Conservation (phyloP, 2,113 vertebrate species). For the Phodopus roborovskii region DNA sequence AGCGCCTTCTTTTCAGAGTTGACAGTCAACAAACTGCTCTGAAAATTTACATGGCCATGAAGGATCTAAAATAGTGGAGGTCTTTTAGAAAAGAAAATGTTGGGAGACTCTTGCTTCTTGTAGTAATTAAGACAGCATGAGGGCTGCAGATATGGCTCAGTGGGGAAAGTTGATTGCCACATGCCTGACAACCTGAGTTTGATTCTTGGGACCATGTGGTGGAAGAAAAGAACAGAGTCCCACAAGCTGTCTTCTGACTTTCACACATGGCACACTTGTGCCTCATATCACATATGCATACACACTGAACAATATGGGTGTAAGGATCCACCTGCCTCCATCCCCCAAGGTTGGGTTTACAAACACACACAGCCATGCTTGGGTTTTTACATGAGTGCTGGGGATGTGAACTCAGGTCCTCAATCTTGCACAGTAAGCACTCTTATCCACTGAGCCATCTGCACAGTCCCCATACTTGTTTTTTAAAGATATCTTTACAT, state of each 20-base stretch:
- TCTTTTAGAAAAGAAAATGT: not conserved
- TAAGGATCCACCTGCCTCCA: not conserved
- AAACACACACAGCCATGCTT: not conserved
- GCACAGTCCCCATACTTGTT: not conserved
- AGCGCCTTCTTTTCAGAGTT: not conserved
- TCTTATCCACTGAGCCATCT: not conserved
- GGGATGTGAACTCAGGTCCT: not conserved
- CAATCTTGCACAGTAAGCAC: not conserved
- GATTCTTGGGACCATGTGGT: not conserved
- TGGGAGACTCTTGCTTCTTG: not conserved
- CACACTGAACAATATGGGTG: not conserved
- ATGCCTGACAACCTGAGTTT: not conserved
- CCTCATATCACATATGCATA: not conserved
- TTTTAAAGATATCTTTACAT: not conserved
- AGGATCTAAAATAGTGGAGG: not conserved
- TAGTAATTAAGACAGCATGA: not conserved
- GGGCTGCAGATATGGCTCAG: not conserved
- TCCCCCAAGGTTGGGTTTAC: not conserved
- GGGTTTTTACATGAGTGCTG: not conserved
- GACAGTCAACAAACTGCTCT: not conserved
- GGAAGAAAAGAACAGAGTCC: not conserved
- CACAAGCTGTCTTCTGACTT: not conserved
- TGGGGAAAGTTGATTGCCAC: not conserved
- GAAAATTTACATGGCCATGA: conserved; percentile 7
- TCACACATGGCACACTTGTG: not conserved